Conservation (phyloP, 2,797 vertebrate species). For the Cyclopterus lumpus region DNA sequence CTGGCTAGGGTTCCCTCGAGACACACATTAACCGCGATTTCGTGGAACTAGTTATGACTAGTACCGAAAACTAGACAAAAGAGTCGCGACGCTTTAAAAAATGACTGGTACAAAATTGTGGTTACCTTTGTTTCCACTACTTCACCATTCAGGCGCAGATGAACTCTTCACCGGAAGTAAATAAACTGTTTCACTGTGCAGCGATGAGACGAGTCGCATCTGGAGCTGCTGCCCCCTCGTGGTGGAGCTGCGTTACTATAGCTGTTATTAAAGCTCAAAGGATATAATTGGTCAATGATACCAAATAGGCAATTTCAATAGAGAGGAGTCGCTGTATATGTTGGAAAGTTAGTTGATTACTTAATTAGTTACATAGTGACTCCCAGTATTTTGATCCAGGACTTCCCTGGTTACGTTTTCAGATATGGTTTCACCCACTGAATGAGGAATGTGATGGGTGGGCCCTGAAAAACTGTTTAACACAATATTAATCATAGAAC, state of each 20-base stretch:
- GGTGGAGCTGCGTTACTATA: slow-evolving; percentile 53
- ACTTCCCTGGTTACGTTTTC: not conserved
- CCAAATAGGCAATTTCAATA: not conserved
- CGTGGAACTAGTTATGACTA: not conserved
- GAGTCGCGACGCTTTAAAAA: not conserved
- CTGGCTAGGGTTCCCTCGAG: not conserved
- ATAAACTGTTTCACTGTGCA: slow-evolving; percentile 41
- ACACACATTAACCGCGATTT: not conserved
- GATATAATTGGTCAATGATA: not conserved
- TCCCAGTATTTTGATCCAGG: no score
- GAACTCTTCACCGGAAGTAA: slow-evolving; percentile 71
- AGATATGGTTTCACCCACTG: not conserved
- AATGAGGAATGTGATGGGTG: no score
- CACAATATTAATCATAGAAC: no score
- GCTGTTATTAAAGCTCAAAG: not conserved
- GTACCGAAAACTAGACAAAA: fast-evolving
- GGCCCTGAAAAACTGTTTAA: no score
- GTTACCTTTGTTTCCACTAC: slow-evolving; percentile 65
- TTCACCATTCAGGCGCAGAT: slow-evolving; percentile 51
- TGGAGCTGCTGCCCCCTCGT: slow-evolving; percentile 39
- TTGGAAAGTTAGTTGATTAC: not conserved
- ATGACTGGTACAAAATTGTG: not conserved
- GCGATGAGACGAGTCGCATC: not conserved
- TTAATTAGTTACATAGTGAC: not conserved
- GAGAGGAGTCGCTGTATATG: not conserved